Evolutionary conservation across 1,140 invertebrate genomes (phyloP), one percentile per base, ranked within the genome.

Genomic region (Drosophila quadrilineata): DNA sequence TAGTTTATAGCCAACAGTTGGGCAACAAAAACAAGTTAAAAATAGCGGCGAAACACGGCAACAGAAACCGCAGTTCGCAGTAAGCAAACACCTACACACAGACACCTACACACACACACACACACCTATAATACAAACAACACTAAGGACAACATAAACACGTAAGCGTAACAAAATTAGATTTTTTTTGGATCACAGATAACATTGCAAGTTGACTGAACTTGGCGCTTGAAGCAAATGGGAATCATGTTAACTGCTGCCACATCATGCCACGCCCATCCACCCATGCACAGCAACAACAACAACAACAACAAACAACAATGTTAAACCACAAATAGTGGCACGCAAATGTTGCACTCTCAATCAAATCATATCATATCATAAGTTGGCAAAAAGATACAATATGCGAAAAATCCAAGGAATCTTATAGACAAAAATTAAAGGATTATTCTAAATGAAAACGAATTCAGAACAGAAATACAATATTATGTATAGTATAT

Each of bases 1-100:
- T 73, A 70, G 66, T 70, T 73, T 73, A 73, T 52, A 43, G 71
- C 36, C 49, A 50, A 9, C 54, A 50, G 71, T 70, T 49, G 33
- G 63, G 56, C 41, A 59, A n/a, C n/a, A n/a, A n/a, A 59, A 66
- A 59, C 60, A 46, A 9, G 53, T 10, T n/a, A 22, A 63, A 65
- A 70, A 69, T 63, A 24, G 6, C 38, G 5, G 31, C 29, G 22
- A 16, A 8, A 57, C 65, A 29, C 64, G 35, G 3, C 53, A 65
- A 12, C 53, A 43, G 14, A 28, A 46, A 16, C 31, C 48, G 12
- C 45, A 54, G n/a, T n/a, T n/a, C 19, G 9, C 26, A 28, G 26
- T 31, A 22, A 49, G 22, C 46, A 49, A 49, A 5, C 41, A 58
- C 19, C 12, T 53, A n/a, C 50, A 56, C n/a, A 65, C 2, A 6